These are phyloP conservation scores for Drosophila paucipuncta DNA, from an alignment of 2,888 invertebrate species.

Conservation along the genomic window DNA sequence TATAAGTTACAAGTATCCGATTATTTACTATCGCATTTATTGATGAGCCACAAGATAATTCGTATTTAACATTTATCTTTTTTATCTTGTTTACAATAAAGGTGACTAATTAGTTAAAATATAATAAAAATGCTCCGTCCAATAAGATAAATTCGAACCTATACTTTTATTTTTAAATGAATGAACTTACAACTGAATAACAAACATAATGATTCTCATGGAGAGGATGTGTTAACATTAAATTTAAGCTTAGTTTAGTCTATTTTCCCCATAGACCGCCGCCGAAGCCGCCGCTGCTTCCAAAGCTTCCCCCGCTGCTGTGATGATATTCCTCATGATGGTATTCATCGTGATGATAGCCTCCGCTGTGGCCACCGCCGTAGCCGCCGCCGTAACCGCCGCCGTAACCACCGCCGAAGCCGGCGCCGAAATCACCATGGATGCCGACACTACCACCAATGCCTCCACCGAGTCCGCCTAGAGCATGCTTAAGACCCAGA, in stretches of 20 bases:
- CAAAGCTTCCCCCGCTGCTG: constrained; percentile 63
- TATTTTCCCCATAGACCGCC: constrained; percentile 68
- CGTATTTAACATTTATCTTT: neutral
- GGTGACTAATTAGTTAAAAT: neutral
- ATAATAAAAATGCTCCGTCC: neutral
- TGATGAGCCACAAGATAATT: neutral
- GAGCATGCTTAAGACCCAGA: constrained; percentile 73
- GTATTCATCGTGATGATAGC: constrained; percentile 61
- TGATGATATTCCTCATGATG: constrained; percentile 75
- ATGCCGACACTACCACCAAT: constrained; percentile 36
- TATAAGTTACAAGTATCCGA: neutral
- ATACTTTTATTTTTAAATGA: constrained; percentile 15
- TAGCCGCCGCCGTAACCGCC: constrained; percentile 21
- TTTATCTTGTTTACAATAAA: neutral
- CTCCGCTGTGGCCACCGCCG: constrained; percentile 56
- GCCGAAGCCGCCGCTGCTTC: constrained; percentile 54
- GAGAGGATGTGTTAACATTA: constrained; percentile 16
- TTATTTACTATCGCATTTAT: neutral
- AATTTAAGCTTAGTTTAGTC: constrained; percentile 1
- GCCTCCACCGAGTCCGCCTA: constrained; percentile 51
- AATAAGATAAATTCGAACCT: neutral
- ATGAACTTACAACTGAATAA: constrained; percentile 67
- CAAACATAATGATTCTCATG: constrained; percentile 45
- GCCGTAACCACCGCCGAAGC: constrained; percentile 36
- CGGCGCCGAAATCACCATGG: constrained; percentile 27